A percentile compares a stretch with the other conserved stretches of the same genome.
These are phyloP conservation scores for Poliocrania exsul DNA, from an alignment of 2,797 vertebrate species.

Conservation along the genomic window DNA sequence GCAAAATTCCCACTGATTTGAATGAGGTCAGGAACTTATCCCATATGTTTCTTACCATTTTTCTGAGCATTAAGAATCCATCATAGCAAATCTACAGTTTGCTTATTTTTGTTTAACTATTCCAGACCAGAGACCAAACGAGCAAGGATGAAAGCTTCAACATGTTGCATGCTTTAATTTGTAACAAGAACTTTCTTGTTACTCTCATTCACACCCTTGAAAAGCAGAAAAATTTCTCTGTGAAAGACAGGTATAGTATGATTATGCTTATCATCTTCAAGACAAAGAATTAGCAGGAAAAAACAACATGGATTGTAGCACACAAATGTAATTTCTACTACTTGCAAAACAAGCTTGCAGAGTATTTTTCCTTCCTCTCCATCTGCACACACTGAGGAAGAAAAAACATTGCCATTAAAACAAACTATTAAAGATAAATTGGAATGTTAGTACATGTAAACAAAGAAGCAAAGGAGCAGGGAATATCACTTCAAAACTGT, in stretches of 20 bases:
- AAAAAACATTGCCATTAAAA: slow-evolving; percentile 13
- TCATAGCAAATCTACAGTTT: slow-evolving; percentile 56
- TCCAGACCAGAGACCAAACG: slow-evolving; percentile 76
- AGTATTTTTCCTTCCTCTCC: slow-evolving; percentile 22
- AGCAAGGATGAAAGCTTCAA: slow-evolving; percentile 83
- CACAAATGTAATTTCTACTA: not conserved
- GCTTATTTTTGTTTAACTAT: slow-evolving; percentile 66
- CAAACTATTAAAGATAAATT: slow-evolving; percentile 25
- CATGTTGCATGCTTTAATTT: slow-evolving; percentile 85
- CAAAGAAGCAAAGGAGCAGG: slow-evolving; percentile 21
- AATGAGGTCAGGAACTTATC: not conserved
- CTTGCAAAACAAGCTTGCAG: not conserved
- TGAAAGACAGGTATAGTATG: slow-evolving; percentile 90
- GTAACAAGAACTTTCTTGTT: slow-evolving; percentile 89
- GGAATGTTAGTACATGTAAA: slow-evolving; percentile 19
- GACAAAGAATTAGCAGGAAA: slow-evolving; percentile 22
- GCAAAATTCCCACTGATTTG: not conserved
- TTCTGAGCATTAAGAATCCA: slow-evolving; percentile 44
- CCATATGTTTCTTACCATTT: slow-evolving; percentile 19
- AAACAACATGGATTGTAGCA: not conserved
- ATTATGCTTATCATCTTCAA: slow-evolving; percentile 54
- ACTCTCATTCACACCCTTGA: slow-evolving; percentile 91
- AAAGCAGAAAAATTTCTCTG: slow-evolving; percentile 90
- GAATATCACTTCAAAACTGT: slow-evolving; percentile 22
- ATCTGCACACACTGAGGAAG: not conserved